Evolutionary conservation across 1,140 invertebrate species (phyloP).

Genomic region (Scaptodrosophila lebanonensis): DNA sequence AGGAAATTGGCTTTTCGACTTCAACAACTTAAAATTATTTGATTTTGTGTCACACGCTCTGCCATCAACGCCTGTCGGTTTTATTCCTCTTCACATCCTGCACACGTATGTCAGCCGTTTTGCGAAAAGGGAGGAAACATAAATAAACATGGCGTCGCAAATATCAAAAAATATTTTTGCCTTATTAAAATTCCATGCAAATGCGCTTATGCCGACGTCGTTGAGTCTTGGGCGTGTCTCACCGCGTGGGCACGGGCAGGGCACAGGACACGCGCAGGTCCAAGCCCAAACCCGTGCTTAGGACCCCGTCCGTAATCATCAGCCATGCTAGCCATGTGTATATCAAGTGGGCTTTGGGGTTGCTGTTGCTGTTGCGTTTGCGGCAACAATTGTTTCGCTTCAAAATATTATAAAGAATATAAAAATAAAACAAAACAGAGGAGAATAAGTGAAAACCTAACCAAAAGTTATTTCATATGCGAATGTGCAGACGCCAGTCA

Average conservation of each 20-base stretch:
- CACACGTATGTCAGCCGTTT: conserved; percentile 1
- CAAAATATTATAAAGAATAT: too few species aligned
- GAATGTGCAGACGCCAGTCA: conserved; percentile 19
- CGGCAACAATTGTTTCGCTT: conserved; percentile 65
- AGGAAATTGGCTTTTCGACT: too few species aligned
- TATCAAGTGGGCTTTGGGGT: conserved; percentile 16
- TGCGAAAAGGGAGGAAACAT: conserved; percentile 4
- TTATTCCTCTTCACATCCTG: conserved; percentile 13
- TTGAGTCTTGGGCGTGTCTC: too few species aligned
- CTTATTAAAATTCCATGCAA: conserved; percentile 74
- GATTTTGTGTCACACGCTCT: conserved; percentile 6
- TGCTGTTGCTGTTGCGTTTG: conserved; percentile 33
- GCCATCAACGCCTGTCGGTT: conserved; percentile 16
- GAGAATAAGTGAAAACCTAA: conserved; percentile 57
- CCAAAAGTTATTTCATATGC: conserved; percentile 70
- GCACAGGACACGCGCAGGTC: conserved; percentile 26
- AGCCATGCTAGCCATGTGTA: conserved; percentile 18
- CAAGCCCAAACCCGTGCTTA: too few species aligned
- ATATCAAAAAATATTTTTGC: conserved; percentile 46
- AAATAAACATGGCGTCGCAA: conserved; percentile 45
- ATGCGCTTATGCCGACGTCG: conserved; percentile 59
- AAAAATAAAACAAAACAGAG: conserved; percentile 29
- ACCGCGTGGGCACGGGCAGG: too few species aligned
- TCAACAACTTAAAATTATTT: conserved; percentile 15
- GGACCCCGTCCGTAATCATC: conserved; percentile 28